Base-by-base conservation (phyloP, 2,888 invertebrate species). In the Shargacucullia verbasci region DNA sequence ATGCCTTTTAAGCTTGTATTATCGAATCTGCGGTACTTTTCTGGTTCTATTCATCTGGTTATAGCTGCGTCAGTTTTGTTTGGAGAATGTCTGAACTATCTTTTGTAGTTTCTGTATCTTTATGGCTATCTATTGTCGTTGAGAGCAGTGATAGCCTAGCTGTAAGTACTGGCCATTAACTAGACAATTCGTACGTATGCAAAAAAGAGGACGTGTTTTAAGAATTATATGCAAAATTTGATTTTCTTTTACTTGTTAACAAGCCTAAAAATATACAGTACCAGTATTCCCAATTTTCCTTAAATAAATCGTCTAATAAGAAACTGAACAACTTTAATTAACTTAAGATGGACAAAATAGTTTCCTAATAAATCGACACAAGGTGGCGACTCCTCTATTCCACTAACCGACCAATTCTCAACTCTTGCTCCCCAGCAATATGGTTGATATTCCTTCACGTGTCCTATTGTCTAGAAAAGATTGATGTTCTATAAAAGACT, bases 401-500 rank as follows among this genome's bases (percentile, higher is more conserved):
- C 4, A 14, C 35, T 1, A 15, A 9, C 47, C 47, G 45, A 29
- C 6, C 25, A 10, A 60, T n/a, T 61, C 52, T 15, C 14, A 46
- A 47, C 63, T 40, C 2, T 20, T 58, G 49, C 40, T 0, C 0
- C 8, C 9, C 6, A 6, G 1, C 0, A 2, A 12, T 11, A 64
- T n/a, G 25, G 70, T 64, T n/a, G 25, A 10, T 15, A 38, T 50
- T 73, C 6, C 35, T 34, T 27, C 6, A 20, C 20, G 10, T 6
- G 11, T 25, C 11, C 15, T 35, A 15, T 49, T 27, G 29, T 25
- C 20, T 29, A 33, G 11, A 10, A 47, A 60, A 67, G 61, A 73
- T 73, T 55, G 55, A 73, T 76, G 76, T 7, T 40, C 37, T 15
- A 69, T 72, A 76, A 73, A 73, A 45, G 48, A 6, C 27, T 35